phyloP scores from a whole-genome alignment of 2,888 invertebrate species.

The Oeneis ivallda region DNA sequence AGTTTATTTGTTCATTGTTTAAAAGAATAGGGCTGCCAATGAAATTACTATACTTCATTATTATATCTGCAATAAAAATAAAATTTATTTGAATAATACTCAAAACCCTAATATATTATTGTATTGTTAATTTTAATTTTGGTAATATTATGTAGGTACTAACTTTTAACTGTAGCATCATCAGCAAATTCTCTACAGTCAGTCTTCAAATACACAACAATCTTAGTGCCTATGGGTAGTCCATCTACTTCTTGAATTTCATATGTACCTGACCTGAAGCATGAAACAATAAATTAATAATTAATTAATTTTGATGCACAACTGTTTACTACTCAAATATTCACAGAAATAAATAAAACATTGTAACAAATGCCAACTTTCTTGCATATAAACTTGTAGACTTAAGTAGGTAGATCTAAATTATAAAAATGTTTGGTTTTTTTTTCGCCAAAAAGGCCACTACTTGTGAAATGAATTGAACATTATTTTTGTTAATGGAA shows the following conservation, averaged over 20 bases:
- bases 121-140: not conserved
- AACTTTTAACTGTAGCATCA: slow-evolving; percentile 90
- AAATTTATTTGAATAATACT: not conserved
- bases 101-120: not conserved
- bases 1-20: slow-evolving; percentile 94
- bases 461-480: too few species aligned
- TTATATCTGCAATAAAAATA: slow-evolving; percentile 83
- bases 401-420: too few species aligned
- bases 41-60: slow-evolving; percentile 98
- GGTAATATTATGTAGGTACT: slow-evolving; percentile 38
- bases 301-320: not conserved
- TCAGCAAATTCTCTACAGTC: slow-evolving; percentile 95
- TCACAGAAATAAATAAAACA: too few species aligned
- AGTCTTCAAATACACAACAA: slow-evolving; percentile 92
- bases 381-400: too few species aligned
- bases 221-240: slow-evolving; percentile 94
- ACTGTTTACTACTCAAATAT: not conserved
- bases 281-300: slow-evolving; percentile 8
- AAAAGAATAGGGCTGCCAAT: slow-evolving; percentile 96
- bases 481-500: too few species aligned
- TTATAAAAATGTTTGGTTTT: too few species aligned
- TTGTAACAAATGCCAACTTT: too few species aligned
- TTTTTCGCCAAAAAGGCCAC: too few species aligned
- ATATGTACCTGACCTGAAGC: slow-evolving; percentile 89
- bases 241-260: slow-evolving; percentile 93